phyloP scores from a whole-genome alignment of 2,797 vertebrate genomes.

The Cossypha niveicapilla region DNA sequence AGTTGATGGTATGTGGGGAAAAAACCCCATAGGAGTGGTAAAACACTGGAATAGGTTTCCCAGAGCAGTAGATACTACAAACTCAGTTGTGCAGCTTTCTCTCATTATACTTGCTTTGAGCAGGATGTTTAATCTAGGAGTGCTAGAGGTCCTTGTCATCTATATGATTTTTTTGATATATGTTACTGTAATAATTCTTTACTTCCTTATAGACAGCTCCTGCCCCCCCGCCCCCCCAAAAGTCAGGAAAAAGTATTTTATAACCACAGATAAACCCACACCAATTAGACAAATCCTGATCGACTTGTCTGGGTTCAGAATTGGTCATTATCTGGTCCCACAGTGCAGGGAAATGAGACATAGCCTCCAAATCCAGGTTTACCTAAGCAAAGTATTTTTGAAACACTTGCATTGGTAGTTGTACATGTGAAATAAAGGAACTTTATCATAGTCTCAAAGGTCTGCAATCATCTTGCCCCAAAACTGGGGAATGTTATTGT shows the following conservation, averaged over 20 bases:
- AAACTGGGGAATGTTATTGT: not conserved
- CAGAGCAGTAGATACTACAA: not conserved
- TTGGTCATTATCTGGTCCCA: not conserved
- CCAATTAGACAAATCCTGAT: not conserved
- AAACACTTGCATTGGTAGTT: not conserved
- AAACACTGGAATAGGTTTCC: not conserved
- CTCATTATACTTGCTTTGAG: not conserved
- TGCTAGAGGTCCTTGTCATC: not conserved
- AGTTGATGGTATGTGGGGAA: not conserved
- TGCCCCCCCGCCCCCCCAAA: not conserved
- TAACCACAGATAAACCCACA: not conserved
- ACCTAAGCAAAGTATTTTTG: not conserved
- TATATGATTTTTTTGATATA: not conserved
- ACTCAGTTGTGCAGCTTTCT: accelerated
- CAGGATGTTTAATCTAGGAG: not conserved
- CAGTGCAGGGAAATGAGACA: not conserved
- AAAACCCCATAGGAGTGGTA: accelerated
- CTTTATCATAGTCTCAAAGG: not conserved
- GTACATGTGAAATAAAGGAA: not conserved
- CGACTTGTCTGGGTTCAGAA: not conserved
- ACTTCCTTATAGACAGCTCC: not conserved
- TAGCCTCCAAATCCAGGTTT: not conserved
- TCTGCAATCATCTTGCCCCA: not conserved
- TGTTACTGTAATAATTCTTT: not conserved
- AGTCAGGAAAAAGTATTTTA: not conserved